phyloP scores from a whole-genome alignment of 1,140 invertebrate species.

The Cecropterus lyciades region DNA sequence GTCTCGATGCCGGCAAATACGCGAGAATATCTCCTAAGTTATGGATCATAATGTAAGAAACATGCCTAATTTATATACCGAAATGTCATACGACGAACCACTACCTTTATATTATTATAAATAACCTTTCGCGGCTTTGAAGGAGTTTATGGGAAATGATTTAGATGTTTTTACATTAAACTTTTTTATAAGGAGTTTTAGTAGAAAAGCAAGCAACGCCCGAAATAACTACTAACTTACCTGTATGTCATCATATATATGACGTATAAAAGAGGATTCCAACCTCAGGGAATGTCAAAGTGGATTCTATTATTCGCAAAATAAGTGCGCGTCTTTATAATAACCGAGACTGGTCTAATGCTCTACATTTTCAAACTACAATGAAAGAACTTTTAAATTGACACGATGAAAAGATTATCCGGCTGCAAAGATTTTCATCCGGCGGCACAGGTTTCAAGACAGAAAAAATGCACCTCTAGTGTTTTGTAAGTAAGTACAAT shows the following conservation, averaged over 20 bases:
- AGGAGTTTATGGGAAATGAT: background rate
- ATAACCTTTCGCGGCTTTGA: background rate
- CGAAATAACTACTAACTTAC: too few species aligned
- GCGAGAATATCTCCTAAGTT: slow-evolving; percentile 23
- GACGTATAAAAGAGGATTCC: too few species aligned
- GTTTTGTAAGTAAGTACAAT: too few species aligned
- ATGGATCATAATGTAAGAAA: slow-evolving; percentile 4
- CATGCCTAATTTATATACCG: background rate
- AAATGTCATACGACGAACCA: background rate
- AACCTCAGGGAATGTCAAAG: background rate
- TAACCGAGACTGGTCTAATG: background rate
- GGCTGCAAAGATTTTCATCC: background rate
- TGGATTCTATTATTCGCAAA: background rate
- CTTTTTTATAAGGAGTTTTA: too few species aligned
- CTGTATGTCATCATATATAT: too few species aligned
- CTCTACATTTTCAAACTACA: background rate
- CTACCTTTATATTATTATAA: background rate
- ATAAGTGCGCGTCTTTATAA: background rate
- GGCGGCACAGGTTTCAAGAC: too few species aligned
- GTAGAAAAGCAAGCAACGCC: too few species aligned
- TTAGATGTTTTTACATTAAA: too few species aligned
- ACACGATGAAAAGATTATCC: background rate
- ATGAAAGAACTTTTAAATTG: background rate
- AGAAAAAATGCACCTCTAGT: too few species aligned
- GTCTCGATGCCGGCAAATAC: slow-evolving; percentile 44